Evolutionary conservation across 1,140 invertebrate genomes (phyloP), one percentile per base, ranked within the genome.

Genomic region (Maconellicoccus hirsutus): DNA sequence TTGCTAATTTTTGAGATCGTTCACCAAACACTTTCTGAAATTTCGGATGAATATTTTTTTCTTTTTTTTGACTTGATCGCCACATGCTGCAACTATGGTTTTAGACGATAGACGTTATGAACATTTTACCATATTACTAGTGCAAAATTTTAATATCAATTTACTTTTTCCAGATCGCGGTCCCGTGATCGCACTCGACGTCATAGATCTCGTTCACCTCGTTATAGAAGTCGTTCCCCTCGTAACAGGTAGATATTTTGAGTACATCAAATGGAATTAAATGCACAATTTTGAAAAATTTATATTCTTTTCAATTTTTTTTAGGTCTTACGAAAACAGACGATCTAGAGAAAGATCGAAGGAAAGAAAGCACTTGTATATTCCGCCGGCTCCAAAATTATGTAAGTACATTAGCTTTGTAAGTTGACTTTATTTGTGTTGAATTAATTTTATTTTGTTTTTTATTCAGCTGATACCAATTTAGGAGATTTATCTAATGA

Each of bases 401-500:
- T 19, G 85, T 84, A 74, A 78, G 80, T 81, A 76, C 26, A 72
- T 23, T 71, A 25, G 25, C 1, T 27, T 42, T 38, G 39, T n/a
- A 42, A 19, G 21, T 33, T 69, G 8, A 23, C 4, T 7, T 7
- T n/a, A 16, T 52, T 27, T 52, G 8, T 71, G 0, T 63, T 23
- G 21, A 19, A 33, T n/a, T 26, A 72, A 52, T 33, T 7, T 70
- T 22, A 26, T 38, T n/a, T 59, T 70, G 2, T 14, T 61, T 26
- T 26, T 66, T 69, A 16, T 19, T 52, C n/a, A 29, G 52, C 23
- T 23, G 19, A 27, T 27, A 59, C 33, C 71, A 89, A 91, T 80
- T 81, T 91, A 59, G 86, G 88, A 79, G 89, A 89, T 1, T 91
- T 91, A 80, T 86, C 85, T 23, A 88, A 92, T 12, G 96, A 98